These are phyloP conservation scores for Cyprinus carpio DNA, from an alignment of 2,113 vertebrate genomes.

Conservation along the genomic window DNA sequence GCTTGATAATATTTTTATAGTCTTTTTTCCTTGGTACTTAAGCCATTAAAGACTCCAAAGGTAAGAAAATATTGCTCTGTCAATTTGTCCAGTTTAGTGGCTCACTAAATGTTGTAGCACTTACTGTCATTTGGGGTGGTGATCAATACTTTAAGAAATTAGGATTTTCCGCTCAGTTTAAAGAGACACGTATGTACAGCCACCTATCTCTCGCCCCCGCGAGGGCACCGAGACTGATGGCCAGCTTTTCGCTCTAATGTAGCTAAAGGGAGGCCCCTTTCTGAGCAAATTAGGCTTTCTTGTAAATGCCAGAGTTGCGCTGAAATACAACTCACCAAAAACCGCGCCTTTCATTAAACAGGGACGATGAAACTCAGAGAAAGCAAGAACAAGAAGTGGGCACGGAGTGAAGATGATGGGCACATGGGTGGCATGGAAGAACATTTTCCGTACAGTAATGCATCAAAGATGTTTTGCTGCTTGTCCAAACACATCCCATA, in stretches of 20 bases:
- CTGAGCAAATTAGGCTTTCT: conserved; percentile 83
- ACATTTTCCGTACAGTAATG: conserved; percentile 75
- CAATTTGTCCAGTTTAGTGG: conserved; percentile 79
- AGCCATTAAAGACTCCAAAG: conserved; percentile 81
- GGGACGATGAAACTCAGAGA: conserved; percentile 68
- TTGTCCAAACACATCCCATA: conserved; percentile 77
- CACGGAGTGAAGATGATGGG: conserved; percentile 68
- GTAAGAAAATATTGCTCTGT: conserved; percentile 72
- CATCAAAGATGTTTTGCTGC: conserved; percentile 76
- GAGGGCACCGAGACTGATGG: conserved; percentile 72
- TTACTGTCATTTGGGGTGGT: conserved; percentile 83
- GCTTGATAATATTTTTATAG: conserved; percentile 80
- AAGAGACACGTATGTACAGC: conserved; percentile 75
- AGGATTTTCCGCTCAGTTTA: conserved; percentile 77
- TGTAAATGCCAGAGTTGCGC: conserved; percentile 81
- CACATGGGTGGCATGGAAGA: conserved; percentile 4
- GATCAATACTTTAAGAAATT: conserved; percentile 83
- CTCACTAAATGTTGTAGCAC: conserved; percentile 78
- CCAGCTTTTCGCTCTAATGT: conserved; percentile 73
- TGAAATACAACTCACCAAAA: conserved; percentile 82
- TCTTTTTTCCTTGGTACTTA: conserved; percentile 78
- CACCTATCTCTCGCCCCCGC: conserved; percentile 73
- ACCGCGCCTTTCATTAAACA: conserved; percentile 81
- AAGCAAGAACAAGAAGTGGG: conserved; percentile 28
- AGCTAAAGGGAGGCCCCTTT: conserved; percentile 78